Evolutionary conservation across 1,140 invertebrate genomes (phyloP).

Genomic region (Andrena cerasifolii): DNA sequence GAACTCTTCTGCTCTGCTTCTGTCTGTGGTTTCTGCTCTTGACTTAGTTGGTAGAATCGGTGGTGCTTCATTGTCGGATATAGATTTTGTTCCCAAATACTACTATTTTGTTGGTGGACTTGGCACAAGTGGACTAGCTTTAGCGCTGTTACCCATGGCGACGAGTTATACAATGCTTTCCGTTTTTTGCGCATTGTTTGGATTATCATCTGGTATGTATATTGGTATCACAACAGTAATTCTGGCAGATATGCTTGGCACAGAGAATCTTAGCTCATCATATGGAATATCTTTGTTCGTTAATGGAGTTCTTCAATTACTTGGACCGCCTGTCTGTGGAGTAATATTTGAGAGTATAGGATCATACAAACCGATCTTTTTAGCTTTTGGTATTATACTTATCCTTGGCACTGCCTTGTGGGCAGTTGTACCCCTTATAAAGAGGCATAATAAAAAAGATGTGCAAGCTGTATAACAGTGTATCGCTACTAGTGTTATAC

Average conservation of each 20-base stretch:
- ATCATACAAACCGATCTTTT: conserved; percentile 87
- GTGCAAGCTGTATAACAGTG: conserved; percentile 58
- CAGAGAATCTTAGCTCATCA: conserved; percentile 89
- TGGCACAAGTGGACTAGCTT: conserved; percentile 88
- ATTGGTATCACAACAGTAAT: conserved; percentile 91
- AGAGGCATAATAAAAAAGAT: conserved; percentile 78
- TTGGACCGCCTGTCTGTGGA: conserved; percentile 90
- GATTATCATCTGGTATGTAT: conserved; percentile 90
- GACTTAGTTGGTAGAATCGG: conserved; percentile 91
- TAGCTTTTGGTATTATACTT: conserved; percentile 87
- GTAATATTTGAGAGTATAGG: conserved; percentile 85
- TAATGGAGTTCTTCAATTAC: conserved; percentile 89
- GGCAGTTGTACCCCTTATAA: conserved; percentile 87
- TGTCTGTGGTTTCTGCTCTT: conserved; percentile 90
- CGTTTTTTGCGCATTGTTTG: conserved; percentile 88
- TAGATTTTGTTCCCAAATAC: conserved; percentile 88
- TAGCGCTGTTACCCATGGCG: conserved; percentile 87
- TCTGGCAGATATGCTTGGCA: conserved; percentile 91
- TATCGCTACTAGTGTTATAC: conserved; percentile 13
- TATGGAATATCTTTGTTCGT: conserved; percentile 92
- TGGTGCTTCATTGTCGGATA: conserved; percentile 90
- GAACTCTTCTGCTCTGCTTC: conserved; percentile 86
- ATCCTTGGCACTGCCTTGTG: conserved; percentile 87
- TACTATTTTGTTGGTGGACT: conserved; percentile 91
- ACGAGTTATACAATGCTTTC: conserved; percentile 83